A percentile compares a stretch with the other conserved stretches of the same genome.
Conservation (phyloP, 2,888 invertebrate genomes). For the Cetonia aurata region DNA sequence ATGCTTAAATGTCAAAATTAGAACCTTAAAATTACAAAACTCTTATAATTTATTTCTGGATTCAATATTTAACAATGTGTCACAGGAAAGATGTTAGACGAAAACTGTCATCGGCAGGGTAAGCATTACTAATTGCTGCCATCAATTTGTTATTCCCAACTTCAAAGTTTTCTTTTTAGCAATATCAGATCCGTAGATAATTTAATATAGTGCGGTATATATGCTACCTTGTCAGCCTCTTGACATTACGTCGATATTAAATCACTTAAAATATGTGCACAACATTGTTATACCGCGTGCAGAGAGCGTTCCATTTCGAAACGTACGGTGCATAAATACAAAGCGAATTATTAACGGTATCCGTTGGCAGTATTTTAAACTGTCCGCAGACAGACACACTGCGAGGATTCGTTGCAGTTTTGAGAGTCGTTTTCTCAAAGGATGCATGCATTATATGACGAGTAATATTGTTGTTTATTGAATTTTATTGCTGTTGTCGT, state of each 20-base stretch:
- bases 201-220: slow-evolving; percentile 34
- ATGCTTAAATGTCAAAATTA: too few relatives aligned
- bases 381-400: slow-evolving; percentile 12
- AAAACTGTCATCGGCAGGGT: background rate
- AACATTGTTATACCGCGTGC: slow-evolving; percentile 31
- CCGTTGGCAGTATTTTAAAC: slow-evolving; percentile 25
- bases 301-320: slow-evolving; percentile 12
- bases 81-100: background rate
- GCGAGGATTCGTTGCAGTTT: background rate
- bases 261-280: slow-evolving; percentile 43
- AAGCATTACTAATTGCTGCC: background rate
- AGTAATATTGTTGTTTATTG: background rate
- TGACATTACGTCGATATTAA: slow-evolving; percentile 44
- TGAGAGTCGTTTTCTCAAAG: background rate
- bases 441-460: background rate
- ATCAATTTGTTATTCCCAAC: background rate
- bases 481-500: slow-evolving; percentile 7
- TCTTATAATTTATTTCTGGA: too few relatives aligned
- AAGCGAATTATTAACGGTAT: slow-evolving; percentile 35
- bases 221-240: slow-evolving; percentile 40
- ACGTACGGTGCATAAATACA: slow-evolving; percentile 29
- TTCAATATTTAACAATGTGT: background rate
- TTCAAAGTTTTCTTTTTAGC: slow-evolving; percentile 1
- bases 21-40: too few relatives aligned
- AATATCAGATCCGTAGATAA: slow-evolving; percentile 39